Percentiles rank a stretch among this genome's conserved stretches.
phyloP scores from a whole-genome alignment of 2,888 invertebrate genomes.

The Psococerastis gibbosa region DNA sequence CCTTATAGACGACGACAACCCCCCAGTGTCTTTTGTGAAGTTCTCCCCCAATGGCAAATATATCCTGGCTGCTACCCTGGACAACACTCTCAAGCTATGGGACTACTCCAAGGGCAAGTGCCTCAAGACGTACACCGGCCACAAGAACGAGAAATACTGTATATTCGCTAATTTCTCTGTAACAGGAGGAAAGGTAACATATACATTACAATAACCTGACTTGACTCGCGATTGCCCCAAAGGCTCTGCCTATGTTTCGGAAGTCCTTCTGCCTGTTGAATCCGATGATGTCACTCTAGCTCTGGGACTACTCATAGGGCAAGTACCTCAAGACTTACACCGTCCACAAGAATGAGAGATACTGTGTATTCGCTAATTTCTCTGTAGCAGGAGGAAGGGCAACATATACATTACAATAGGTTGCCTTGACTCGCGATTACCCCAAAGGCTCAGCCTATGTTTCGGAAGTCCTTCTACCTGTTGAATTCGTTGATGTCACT shows the following conservation, averaged over 20 bases:
- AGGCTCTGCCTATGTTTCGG: no score
- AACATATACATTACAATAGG: slow-evolving; percentile 17
- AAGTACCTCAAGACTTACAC: slow-evolving; percentile 96
- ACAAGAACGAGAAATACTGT: slow-evolving; percentile 98
- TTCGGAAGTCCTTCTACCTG: no score
- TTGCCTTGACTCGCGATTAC: no score
- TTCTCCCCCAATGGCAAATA: slow-evolving; percentile 99
- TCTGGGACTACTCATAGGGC: slow-evolving; percentile 99
- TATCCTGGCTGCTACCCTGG: slow-evolving; percentile 92
- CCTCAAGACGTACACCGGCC: slow-evolving; percentile 93
- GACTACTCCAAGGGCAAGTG: slow-evolving; percentile 98
- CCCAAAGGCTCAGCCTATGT: no score
- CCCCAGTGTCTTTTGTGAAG: slow-evolving; percentile 98
- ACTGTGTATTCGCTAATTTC: slow-evolving; percentile 99
- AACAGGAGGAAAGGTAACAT: slow-evolving; percentile 86
- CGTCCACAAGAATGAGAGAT: slow-evolving; percentile 97
- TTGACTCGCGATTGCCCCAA: no score
- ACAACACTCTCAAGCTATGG: slow-evolving; percentile 97
- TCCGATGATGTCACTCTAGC: no score
- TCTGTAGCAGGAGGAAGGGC: slow-evolving; percentile 99
- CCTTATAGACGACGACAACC: slow-evolving; percentile 97
- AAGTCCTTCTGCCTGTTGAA: no score
- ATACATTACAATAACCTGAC: background rate
- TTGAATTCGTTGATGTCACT: no score
- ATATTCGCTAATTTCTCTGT: slow-evolving; percentile 99